Evolutionary conservation across 2,888 invertebrate species (phyloP), one percentile per base, ranked within the genome.

Genomic region (Helobdella robusta): DNA sequence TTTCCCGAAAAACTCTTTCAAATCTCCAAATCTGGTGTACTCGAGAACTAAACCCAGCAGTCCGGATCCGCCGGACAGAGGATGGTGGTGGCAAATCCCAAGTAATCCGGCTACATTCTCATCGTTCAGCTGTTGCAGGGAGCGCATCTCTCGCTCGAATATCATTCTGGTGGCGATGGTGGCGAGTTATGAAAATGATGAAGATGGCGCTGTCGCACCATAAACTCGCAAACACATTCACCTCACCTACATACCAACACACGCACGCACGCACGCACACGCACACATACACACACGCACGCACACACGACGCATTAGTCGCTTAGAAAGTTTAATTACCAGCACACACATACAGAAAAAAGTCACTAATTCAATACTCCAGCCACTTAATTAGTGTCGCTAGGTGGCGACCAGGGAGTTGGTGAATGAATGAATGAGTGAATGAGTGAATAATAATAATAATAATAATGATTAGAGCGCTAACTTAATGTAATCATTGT

Each of bases 1-100:
- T 50, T 34, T 32, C 28, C 30, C 50, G 30, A 90, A 83, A 80
- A 85, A 89, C 79, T 83, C 85, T 70, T 89, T 86, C 68, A 92
- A 84, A 76, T 91, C 89, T 32, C 89, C 89, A 70, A 20, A 62
- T 35, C 62, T 88, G 76, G 89, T 88, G 79, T 90, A 89, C 79
- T 91, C 91, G 73, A 90, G 86, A n/a, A 91, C 85, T 73, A 90
- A 88, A 79, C 89, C 88, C 74, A 89, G 86, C 5, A 91, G 89
- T 75, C 89, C 89, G 59, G 89, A 87, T 44, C 85, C 83, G 52
- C 87, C 86, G n/a, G n/a, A n/a, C n/a, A n/a, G n/a, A n/a, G n/a
- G n/a, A n/a, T n/a, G n/a, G n/a, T n/a, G n/a, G 6, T 48, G 28
- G 77, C 89, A 89, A 72, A 89, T 83, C 23, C 89, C 90, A 64